Conservation (phyloP, 2,888 invertebrate genomes). For the Chelonus formosanus region DNA sequence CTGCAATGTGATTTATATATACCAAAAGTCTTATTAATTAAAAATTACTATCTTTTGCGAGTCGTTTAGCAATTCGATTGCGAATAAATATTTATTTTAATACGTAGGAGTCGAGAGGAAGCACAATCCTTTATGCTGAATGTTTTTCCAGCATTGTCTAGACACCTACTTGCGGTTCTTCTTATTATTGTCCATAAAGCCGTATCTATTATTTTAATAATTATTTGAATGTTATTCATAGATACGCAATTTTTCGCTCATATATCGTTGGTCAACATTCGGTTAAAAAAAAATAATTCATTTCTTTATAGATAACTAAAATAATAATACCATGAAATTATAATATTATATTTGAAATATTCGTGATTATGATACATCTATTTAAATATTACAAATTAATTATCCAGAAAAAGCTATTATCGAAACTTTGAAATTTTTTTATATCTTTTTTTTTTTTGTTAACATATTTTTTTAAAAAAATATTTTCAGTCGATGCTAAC, state of each 20-base stretch:
- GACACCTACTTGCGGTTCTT: slow-evolving; percentile 28
- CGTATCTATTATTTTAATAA: slow-evolving; percentile 32
- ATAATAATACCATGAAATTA: slow-evolving; percentile 29
- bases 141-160: slow-evolving; percentile 28
- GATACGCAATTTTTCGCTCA: slow-evolving; percentile 21
- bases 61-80: slow-evolving; percentile 26
- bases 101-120: slow-evolving; percentile 43
- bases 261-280: slow-evolving; percentile 23
- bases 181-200: slow-evolving; percentile 44
- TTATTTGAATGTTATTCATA: slow-evolving; percentile 24
- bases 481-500: no score
- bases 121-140: slow-evolving; percentile 39
- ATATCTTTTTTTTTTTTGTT: no score
- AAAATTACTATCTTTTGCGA: slow-evolving; percentile 12
- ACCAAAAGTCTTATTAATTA: neutral
- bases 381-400: slow-evolving; percentile 1
- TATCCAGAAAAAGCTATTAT: no score
- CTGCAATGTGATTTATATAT: slow-evolving; percentile 31
- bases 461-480: no score
- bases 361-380: slow-evolving; percentile 29
- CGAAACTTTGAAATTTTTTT: no score
- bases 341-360: neutral
- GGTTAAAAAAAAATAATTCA: slow-evolving; percentile 12
- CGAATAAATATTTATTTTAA: slow-evolving; percentile 29
- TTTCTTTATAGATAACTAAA: slow-evolving; percentile 5